Conservation (phyloP, 2,888 invertebrate species). For the Pyrrhosoma nymphula region DNA sequence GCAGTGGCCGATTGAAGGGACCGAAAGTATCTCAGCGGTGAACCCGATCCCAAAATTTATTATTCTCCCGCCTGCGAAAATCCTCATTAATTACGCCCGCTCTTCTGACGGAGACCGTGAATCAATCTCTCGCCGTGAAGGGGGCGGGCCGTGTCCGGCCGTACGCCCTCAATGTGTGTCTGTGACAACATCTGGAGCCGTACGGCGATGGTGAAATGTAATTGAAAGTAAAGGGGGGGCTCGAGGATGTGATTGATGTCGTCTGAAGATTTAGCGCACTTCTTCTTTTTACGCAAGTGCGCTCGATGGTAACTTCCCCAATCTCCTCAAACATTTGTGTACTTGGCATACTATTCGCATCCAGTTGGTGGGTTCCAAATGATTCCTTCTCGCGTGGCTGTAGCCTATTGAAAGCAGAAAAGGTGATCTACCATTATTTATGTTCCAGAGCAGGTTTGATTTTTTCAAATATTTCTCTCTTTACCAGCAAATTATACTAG, state of each 20-base stretch:
- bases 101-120: not conserved
- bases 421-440: no score
- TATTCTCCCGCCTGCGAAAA: not conserved
- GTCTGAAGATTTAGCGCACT: not conserved
- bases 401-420: no score
- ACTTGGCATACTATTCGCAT: no score
- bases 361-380: no score
- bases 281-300: not conserved
- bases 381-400: no score
- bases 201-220: not conserved
- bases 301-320: not conserved
- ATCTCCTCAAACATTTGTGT: not conserved
- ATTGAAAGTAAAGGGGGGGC: not conserved
- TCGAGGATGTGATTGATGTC: not conserved
- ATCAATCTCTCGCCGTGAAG: not conserved
- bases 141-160: not conserved
- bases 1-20: not conserved
- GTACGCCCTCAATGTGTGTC: not conserved
- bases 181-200: conserved; percentile 13
- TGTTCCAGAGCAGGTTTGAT: no score
- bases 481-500: no score
- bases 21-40: not conserved
- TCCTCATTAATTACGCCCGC: not conserved
- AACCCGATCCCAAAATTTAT: not conserved
- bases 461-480: no score